Conservation (phyloP, 1,140 invertebrate genomes). For the Coenobita brevimanus region DNA sequence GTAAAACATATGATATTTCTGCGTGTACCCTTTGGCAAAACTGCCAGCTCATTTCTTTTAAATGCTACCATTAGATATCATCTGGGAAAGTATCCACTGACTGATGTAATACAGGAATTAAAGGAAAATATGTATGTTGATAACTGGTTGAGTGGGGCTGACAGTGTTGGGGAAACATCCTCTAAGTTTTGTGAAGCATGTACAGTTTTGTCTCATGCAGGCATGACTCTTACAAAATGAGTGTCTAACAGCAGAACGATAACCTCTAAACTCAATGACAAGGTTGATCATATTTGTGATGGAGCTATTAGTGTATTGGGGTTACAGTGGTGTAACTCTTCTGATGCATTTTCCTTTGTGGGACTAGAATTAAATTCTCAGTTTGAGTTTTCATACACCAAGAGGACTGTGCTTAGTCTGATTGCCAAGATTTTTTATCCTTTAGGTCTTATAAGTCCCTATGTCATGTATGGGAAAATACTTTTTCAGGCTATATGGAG, state of each 20-base stretch:
- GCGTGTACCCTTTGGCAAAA: constrained; percentile 29
- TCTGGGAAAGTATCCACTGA: background rate
- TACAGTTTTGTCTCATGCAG: constrained; percentile 17
- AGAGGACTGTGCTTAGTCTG: background rate
- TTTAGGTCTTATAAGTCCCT: constrained; percentile 34
- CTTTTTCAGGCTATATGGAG: constrained; percentile 23
- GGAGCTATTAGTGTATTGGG: constrained; percentile 44
- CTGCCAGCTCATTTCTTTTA: constrained; percentile 22
- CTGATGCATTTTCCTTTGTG: constrained; percentile 21
- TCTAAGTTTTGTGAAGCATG: constrained; percentile 7
- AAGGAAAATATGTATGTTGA: constrained; percentile 25
- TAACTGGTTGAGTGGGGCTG: constrained; percentile 29
- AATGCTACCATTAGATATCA: constrained; percentile 27
- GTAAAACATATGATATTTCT: constrained; percentile 23
- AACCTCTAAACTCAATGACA: constrained; percentile 16
- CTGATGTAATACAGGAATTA: constrained; percentile 31
- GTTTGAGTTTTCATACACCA: constrained; percentile 16
- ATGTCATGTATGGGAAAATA: constrained; percentile 47
- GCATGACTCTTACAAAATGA: constrained; percentile 16
- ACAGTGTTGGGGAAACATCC: background rate
- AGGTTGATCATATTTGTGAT: background rate
- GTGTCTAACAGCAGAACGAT: constrained; percentile 18
- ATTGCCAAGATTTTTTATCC: constrained; percentile 22
- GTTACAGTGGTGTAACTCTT: constrained; percentile 32
- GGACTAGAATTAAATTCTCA: constrained; percentile 9